Conservation (phyloP, 2,888 invertebrate species). For the Ormyrus labotus region DNA sequence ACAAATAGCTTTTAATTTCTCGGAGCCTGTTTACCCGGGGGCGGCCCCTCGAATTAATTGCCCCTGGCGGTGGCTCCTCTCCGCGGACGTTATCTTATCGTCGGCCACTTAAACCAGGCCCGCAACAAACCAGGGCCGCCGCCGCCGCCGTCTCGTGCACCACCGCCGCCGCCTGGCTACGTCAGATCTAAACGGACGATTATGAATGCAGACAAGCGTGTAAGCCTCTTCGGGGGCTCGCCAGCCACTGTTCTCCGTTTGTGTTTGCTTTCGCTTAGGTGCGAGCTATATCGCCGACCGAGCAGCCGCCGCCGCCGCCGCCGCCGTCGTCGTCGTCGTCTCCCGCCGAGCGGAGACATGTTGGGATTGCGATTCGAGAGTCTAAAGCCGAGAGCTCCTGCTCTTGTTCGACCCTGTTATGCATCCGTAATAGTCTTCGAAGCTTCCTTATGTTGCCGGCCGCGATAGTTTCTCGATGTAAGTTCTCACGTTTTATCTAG, state of each 20-base stretch:
- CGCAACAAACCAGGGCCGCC: neutral
- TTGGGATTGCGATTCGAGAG: too few species aligned
- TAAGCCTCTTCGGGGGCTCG: conserved; percentile 68
- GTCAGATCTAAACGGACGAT: conserved; percentile 71
- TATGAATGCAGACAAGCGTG: conserved; percentile 71
- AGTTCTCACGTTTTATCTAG: too few species aligned
- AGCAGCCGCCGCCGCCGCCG: too few species aligned
- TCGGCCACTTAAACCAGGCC: conserved; percentile 71
- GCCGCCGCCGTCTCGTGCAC: neutral
- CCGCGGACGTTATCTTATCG: conserved; percentile 74
- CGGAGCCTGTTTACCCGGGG: conserved; percentile 71
- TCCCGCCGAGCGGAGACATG: too few species aligned
- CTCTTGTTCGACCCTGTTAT: too few species aligned
- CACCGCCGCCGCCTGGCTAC: conserved; percentile 38
- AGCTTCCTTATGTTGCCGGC: too few species aligned
- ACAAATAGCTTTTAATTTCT: conserved; percentile 76
- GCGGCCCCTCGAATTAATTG: conserved; percentile 71
- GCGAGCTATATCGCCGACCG: neutral
- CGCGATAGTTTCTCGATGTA: too few species aligned
- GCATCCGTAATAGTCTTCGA: too few species aligned
- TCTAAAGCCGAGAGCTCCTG: too few species aligned
- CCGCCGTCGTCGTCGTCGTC: too few species aligned
- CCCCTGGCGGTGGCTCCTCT: conserved; percentile 60
- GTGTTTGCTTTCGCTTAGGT: conserved; percentile 39
- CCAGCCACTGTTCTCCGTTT: conserved; percentile 61